A percentile compares a stretch with the other conserved stretches of the same genome.
These are phyloP conservation scores for Zaprionus taronus DNA, from an alignment of 1,140 invertebrate species.

Conservation along the genomic window DNA sequence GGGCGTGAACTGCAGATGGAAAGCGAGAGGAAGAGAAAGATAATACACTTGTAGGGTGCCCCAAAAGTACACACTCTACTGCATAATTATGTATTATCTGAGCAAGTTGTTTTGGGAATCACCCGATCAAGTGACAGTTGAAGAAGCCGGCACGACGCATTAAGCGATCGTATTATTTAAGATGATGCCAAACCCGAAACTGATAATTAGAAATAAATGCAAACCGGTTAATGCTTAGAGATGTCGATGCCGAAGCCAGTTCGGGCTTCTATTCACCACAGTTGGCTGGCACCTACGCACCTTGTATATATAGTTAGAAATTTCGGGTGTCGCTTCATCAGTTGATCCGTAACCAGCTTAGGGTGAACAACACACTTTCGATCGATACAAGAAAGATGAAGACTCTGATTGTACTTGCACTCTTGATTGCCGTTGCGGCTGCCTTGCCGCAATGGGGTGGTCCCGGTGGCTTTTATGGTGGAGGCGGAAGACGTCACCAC, in stretches of 20 bases:
- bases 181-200: constrained; percentile 23
- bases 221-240: constrained; percentile 59
- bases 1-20: too few relatives aligned
- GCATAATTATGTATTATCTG: constrained; percentile 41
- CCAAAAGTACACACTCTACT: constrained; percentile 1
- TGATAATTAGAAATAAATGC: constrained; percentile 65
- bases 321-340: constrained; percentile 43
- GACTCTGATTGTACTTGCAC: constrained; percentile 57
- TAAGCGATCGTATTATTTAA: constrained; percentile 13
- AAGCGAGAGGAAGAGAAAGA: neutral
- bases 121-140: constrained; percentile 46
- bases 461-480: constrained; percentile 14
- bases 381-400: constrained; percentile 54
- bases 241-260: constrained; percentile 20
- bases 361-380: constrained; percentile 22
- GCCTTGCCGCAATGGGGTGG: constrained; percentile 46
- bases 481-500: constrained; percentile 29
- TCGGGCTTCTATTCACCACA: constrained; percentile 44
- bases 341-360: constrained; percentile 44
- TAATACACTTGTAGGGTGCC: neutral
- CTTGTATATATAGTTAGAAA: constrained; percentile 39
- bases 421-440: constrained; percentile 47
- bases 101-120: constrained; percentile 50
- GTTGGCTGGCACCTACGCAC: constrained; percentile 4
- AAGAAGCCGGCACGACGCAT: neutral